Conservation (phyloP, 1,140 invertebrate species). For the Drosophila ambigua region DNA sequence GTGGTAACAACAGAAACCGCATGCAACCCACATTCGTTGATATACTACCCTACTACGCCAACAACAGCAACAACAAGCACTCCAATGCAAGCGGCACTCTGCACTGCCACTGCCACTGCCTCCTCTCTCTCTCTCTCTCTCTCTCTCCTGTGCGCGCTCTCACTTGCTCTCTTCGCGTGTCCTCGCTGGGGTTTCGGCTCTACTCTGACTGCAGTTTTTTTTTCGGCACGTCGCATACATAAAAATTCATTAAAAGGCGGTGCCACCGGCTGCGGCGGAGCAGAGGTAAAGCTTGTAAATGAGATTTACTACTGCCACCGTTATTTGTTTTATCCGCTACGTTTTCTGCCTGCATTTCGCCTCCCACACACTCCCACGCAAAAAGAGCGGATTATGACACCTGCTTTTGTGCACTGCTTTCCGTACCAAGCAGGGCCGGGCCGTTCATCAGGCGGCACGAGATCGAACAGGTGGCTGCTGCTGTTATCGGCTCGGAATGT, state of each 20-base stretch:
- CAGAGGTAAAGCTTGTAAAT: constrained; percentile 60
- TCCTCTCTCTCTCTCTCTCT: background rate
- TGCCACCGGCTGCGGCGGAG: constrained; percentile 1
- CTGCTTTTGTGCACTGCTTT: constrained; percentile 24
- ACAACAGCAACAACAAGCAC: constrained; percentile 7
- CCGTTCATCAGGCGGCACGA: constrained; percentile 32
- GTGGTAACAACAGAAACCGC: constrained; percentile 37
- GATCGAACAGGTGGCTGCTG: constrained; percentile 72
- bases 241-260: constrained; percentile 76
- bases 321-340: constrained; percentile 51
- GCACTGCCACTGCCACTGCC: constrained; percentile 22
- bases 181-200: constrained; percentile 22
- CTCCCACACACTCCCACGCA: constrained; percentile 22
- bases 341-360: constrained; percentile 31
- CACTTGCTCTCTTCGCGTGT: constrained; percentile 11
- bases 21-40: constrained; percentile 76
- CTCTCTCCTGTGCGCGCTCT: constrained; percentile 3
- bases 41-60: constrained; percentile 77
- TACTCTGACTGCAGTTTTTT: constrained; percentile 56
- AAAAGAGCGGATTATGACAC: constrained; percentile 56
- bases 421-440: too few species aligned
- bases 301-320: constrained; percentile 80
- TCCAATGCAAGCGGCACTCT: constrained; percentile 18
- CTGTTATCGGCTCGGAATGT: constrained; percentile 4
- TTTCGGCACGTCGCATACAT: constrained; percentile 71